Conservation (phyloP, 2,797 vertebrate genomes). For the Macropus fuliginosus region DNA sequence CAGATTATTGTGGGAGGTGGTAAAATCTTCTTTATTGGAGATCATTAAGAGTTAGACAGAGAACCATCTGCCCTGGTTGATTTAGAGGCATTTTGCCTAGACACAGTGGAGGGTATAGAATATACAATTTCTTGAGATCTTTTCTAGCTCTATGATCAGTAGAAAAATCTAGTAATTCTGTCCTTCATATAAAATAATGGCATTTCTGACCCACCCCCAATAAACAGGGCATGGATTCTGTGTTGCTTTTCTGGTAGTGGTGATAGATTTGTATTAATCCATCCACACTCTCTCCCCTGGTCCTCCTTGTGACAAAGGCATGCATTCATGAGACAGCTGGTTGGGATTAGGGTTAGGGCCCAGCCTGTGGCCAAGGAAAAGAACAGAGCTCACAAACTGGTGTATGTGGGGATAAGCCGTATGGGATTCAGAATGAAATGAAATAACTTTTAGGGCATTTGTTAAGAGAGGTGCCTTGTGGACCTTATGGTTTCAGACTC, state of each 20-base stretch:
- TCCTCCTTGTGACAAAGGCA: conserved; percentile 14
- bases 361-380: not conserved
- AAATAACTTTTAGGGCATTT: not conserved
- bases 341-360: conserved; percentile 14
- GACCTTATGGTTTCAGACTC: not conserved
- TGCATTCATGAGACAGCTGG: not conserved
- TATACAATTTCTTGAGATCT: not conserved
- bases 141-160: conserved; percentile 5
- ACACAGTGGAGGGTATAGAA: conserved; percentile 1
- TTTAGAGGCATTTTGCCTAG: conserved; percentile 5
- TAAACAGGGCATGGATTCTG: not conserved
- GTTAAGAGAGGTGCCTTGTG: not conserved
- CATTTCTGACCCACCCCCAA: not conserved
- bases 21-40: conserved; percentile 15
- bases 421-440: conserved; percentile 5
- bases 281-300: not conserved
- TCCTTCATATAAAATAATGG: not conserved
- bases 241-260: not conserved
- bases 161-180: not conserved
- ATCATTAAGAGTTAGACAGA: not conserved
- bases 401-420: not conserved
- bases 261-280: not conserved
- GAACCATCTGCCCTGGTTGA: conserved; percentile 2
- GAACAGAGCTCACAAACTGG: not conserved
- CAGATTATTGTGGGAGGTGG: not conserved